Evolutionary conservation across 2,797 vertebrate genomes (phyloP), one percentile per base, ranked within the genome.

Genomic region (Galaxias olidus): DNA sequence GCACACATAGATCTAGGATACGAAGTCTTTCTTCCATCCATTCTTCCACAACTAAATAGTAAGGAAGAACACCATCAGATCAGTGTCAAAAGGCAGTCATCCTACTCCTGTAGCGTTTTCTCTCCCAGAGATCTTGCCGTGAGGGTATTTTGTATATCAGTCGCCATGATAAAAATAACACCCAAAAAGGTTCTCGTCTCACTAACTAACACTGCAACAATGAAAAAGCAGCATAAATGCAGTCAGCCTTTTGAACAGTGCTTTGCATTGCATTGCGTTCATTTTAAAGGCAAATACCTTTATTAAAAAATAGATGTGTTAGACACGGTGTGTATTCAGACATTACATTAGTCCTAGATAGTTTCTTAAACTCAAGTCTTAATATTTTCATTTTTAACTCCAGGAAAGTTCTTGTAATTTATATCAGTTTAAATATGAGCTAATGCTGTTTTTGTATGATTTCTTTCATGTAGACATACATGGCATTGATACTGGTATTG

Each of bases 291-390:
- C 30, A 30, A 3, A 30, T n/a, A n/a, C n/a, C 30, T 30, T 30
- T 30, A 30, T 30, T 30, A 30, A 30, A 30, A 6, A 30, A 30
- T 30, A 30, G 30, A 30, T 30, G 2, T 30, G 6, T 30, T 88
- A 83, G 85, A 78, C 77, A 78, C 67, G 55, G 72, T 87, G 69
- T 41, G 61, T 83, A 78, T 61, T 69, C 83, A 84, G 79, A 63
- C 69, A 67, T 69, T 45, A 49, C 52, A 57, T 68, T 85, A 77
- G 77, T 30, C 81, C 65, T 86, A 81, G 75, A 71, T 86, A 77
- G 79, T 82, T 86, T 84, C 73, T 84, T 88, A 58, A 83, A 85
- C 74, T 81, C 67, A 83, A 78, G 67, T 85, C 81, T 87, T 81
- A 84, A 85, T 74, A 83, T 74, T 81, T 82, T 72, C 46, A 76